A percentile compares a stretch with the other conserved stretches of the same genome.
These are phyloP conservation scores for Tachuris rubrigastra DNA, from an alignment of 2,113 vertebrate species.

Conservation along the genomic window DNA sequence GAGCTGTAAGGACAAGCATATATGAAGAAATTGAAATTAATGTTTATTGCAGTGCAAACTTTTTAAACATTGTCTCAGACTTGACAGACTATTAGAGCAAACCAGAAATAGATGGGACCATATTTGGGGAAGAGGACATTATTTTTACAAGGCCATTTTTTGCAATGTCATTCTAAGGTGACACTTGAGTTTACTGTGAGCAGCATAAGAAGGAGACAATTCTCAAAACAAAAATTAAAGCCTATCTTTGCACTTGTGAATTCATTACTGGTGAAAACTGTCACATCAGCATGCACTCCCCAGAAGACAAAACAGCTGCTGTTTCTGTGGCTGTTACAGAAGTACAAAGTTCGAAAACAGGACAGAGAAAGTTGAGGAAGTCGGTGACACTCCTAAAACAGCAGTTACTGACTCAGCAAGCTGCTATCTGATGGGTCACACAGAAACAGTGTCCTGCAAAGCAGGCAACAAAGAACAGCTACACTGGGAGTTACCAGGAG, in stretches of 20 bases:
- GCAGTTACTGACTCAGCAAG: neutral
- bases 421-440: neutral
- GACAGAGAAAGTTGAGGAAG: conserved; percentile 26
- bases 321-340: neutral
- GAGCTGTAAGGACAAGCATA: neutral
- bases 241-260: neutral
- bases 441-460: neutral
- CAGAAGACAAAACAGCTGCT: neutral
- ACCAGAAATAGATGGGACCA: neutral
- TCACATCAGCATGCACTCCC: neutral
- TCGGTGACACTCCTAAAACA: neutral
- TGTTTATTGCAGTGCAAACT: neutral
- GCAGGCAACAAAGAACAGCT: neutral
- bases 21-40: neutral
- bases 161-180: neutral
- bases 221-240: neutral
- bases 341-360: neutral
- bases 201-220: neutral
- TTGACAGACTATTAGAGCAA: neutral
- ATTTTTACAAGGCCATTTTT: neutral
- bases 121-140: neutral
- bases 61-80: neutral
- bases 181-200: neutral
- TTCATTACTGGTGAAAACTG: neutral
- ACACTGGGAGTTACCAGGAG: neutral